Evolutionary conservation across 2,888 invertebrate species (phyloP).

Genomic region (Podabrus alpinus): DNA sequence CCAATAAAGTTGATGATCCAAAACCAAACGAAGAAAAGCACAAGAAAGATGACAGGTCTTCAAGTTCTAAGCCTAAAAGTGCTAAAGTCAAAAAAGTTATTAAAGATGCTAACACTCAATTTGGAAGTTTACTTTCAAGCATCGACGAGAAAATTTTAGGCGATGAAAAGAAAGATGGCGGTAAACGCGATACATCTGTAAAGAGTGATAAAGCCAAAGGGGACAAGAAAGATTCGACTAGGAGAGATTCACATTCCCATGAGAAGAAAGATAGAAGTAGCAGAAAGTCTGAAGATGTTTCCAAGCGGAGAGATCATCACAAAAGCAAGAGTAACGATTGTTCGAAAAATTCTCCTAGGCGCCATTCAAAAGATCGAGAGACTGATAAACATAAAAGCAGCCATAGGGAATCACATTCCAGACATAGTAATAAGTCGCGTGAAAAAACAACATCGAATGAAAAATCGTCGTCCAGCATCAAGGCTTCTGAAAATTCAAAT

Average conservation of each 20-base stretch:
- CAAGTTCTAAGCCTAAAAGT: slow-evolving; percentile 39
- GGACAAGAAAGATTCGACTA: slow-evolving; percentile 4
- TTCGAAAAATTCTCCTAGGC: slow-evolving; percentile 16
- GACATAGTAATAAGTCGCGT: background rate
- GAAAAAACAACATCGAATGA: background rate
- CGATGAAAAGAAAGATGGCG: slow-evolving; percentile 25
- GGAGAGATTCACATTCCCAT: background rate
- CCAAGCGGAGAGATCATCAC: background rate
- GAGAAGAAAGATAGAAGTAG: background rate
- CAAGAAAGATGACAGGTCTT: background rate
- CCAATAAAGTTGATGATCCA: background rate
- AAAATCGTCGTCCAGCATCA: background rate
- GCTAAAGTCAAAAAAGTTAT: slow-evolving; percentile 13
- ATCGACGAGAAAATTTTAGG: slow-evolving; percentile 41
- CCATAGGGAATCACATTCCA: background rate
- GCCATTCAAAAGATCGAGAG: slow-evolving; percentile 5
- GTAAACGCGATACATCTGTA: background rate
- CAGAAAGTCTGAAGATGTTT: background rate
- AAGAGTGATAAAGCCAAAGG: background rate
- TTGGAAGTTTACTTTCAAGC: slow-evolving; percentile 40
- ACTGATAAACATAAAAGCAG: slow-evolving; percentile 13
- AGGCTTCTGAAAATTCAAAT: background rate
- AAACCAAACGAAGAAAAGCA: slow-evolving; percentile 43
- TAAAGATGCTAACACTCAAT: slow-evolving; percentile 29
- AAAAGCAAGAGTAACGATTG: slow-evolving; percentile 27